phyloP scores from a whole-genome alignment of 2,797 vertebrate species.

The Heteromormyrus szaboi region DNA sequence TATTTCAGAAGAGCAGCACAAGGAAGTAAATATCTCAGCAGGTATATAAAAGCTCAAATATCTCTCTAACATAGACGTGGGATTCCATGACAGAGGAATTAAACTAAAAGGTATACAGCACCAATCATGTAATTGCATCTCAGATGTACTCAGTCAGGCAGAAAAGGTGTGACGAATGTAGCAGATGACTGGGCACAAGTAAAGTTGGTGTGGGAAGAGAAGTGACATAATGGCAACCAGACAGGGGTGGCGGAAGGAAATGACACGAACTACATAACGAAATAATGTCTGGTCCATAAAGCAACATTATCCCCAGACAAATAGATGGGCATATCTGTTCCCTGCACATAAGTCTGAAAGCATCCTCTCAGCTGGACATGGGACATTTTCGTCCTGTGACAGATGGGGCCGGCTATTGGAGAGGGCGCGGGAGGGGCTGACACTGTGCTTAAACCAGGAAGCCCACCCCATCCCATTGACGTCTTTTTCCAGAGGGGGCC shows the following conservation, averaged over 20 bases:
- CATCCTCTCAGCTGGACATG: background rate
- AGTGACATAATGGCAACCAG: background rate
- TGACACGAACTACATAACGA: background rate
- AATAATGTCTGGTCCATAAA: background rate
- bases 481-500: background rate
- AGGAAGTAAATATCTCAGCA: background rate
- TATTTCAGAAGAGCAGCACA: background rate
- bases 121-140: background rate
- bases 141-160: background rate
- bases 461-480: background rate
- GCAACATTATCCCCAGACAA: background rate
- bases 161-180: background rate
- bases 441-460: background rate
- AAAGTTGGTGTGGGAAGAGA: background rate
- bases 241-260: background rate
- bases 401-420: background rate
- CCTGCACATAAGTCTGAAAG: background rate
- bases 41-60: background rate
- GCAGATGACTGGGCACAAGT: background rate
- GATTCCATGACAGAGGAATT: background rate
- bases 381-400: background rate
- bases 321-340: background rate
- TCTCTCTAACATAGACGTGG: background rate
- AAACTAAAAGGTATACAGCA: background rate
- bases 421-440: background rate